Percentiles rank a stretch among this genome's conserved stretches.
Evolutionary conservation across 2,797 vertebrate genomes (phyloP).

Genomic region (Diceros bicornis): DNA sequence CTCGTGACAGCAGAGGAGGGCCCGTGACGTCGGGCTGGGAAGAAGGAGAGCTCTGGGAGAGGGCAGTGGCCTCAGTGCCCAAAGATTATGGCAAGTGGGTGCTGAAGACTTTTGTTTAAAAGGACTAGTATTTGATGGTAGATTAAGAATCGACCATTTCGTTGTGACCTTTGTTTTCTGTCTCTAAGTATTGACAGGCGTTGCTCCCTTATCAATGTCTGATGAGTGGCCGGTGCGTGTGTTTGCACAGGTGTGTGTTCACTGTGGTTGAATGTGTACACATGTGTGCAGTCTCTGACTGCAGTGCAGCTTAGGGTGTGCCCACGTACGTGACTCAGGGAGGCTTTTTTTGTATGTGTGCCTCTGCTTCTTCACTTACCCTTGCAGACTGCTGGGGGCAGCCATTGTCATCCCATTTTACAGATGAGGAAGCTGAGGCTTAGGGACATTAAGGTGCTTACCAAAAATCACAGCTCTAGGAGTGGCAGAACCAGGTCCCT

Average conservation of each 20-base stretch:
- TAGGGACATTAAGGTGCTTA: neutral
- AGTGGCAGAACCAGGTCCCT: neutral
- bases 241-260: neutral
- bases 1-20: neutral
- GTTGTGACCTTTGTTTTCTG: neutral
- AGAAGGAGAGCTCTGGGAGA: neutral
- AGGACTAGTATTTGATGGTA: neutral
- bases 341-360: neutral
- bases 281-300: rapidly evolving
- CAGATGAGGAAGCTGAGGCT: neutral
- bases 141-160: rapidly evolving
- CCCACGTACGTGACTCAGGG: rapidly evolving
- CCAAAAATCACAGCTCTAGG: no score
- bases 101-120: neutral
- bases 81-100: neutral
- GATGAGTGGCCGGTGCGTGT: neutral
- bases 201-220: neutral
- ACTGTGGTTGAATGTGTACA: neutral
- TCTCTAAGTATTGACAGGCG: no score
- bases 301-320: neutral
- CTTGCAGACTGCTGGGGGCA: neutral
- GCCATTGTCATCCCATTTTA: rapidly evolving
- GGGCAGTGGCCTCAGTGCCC: neutral
- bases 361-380: no score
- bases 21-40: neutral